These are phyloP conservation scores for Lithobates sylvaticus DNA, from an alignment of 2,797 vertebrate genomes.

Conservation along the genomic window DNA sequence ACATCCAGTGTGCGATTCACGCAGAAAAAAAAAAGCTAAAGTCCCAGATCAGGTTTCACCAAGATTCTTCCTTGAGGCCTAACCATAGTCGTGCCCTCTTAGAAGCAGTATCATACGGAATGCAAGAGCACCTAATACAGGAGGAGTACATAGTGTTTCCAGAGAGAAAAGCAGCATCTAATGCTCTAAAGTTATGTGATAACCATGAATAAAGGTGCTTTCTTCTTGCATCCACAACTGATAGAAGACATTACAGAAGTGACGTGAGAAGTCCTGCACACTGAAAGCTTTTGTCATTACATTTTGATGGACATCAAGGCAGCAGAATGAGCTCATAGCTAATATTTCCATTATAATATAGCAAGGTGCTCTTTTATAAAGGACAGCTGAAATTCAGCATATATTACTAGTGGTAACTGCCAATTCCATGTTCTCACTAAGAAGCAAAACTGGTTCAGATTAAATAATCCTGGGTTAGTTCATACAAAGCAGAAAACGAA, in stretches of 20 bases:
- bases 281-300: neutral
- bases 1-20: constrained; percentile 13
- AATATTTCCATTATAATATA: neutral
- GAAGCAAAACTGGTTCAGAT: neutral
- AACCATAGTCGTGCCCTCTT: neutral
- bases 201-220: neutral
- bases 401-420: neutral
- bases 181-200: neutral
- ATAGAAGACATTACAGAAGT: constrained; percentile 5
- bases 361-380: neutral
- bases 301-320: constrained; percentile 2
- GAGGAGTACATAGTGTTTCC: neutral
- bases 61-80: constrained; percentile 4
- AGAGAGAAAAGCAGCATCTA: neutral
- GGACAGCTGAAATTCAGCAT: neutral
- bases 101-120: neutral
- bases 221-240: neutral
- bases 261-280: neutral
- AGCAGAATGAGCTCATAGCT: neutral
- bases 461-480: constrained; percentile 16
- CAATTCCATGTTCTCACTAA: neutral
- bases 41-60: neutral
- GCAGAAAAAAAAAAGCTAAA: neutral
- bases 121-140: neutral
- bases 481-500: constrained; percentile 5